Percentiles rank a stretch among this genome's conserved stretches.
phyloP scores from a whole-genome alignment of 1,140 invertebrate species.

The Cotesia chilonis region DNA sequence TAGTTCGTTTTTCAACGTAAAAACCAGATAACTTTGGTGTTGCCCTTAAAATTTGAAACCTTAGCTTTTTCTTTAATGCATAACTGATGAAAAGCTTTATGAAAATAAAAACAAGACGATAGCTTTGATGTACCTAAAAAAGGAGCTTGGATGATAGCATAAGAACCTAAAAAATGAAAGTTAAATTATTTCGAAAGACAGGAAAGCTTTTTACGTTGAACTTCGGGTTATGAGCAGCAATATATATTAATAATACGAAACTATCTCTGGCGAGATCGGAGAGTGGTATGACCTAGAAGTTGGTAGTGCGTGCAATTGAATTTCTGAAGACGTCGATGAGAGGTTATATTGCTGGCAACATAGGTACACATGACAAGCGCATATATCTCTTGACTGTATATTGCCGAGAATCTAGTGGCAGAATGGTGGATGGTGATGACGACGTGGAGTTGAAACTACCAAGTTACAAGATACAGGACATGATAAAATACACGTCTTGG shows the following conservation, averaged over 20 bases:
- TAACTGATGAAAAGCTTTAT: too few species aligned
- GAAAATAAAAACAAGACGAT: too few species aligned
- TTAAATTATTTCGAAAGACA: too few species aligned
- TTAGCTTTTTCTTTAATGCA: too few species aligned
- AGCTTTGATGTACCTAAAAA: too few species aligned
- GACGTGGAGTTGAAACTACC: neutral
- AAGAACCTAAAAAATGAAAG: too few species aligned
- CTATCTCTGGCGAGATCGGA: neutral
- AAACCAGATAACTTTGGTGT: too few species aligned
- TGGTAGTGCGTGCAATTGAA: conserved; percentile 35
- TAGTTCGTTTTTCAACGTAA: too few species aligned
- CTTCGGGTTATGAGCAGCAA: conserved; percentile 4
- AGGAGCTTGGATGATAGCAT: too few species aligned
- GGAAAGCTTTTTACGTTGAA: too few species aligned
- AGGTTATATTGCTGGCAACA: neutral
- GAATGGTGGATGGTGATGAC: conserved; percentile 8
- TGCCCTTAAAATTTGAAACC: too few species aligned
- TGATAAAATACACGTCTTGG: conserved; percentile 24
- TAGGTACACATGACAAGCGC: conserved; percentile 14
- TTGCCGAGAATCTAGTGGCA: neutral
- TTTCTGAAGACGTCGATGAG: conserved; percentile 38
- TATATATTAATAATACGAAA: conserved; percentile 4
- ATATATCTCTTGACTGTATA: conserved; percentile 5
- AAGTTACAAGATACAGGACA: neutral
- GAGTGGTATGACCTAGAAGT: neutral